phyloP scores from a whole-genome alignment of 1,140 invertebrate species.

The Drosophila auraria region DNA sequence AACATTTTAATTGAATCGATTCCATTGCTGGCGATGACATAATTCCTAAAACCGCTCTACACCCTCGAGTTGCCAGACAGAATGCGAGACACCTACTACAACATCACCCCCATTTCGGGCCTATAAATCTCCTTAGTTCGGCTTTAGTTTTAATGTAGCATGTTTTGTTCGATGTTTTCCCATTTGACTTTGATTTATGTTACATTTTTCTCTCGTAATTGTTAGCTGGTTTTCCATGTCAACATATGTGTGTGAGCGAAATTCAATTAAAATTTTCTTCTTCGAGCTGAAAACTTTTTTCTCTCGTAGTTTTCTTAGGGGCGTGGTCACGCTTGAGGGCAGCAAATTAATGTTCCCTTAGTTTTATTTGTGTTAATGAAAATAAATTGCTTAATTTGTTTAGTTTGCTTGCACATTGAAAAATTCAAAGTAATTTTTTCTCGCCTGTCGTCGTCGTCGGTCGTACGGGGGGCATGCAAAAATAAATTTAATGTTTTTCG shows the following conservation, averaged over 20 bases:
- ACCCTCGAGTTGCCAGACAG: conserved; percentile 48
- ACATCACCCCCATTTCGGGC: conserved; percentile 19
- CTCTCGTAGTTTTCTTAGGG: conserved; percentile 8
- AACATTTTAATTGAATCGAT: conserved; percentile 78
- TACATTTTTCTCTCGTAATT: conserved; percentile 46
- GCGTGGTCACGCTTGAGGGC: conserved; percentile 56
- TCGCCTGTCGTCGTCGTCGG: neutral
- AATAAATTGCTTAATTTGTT: conserved; percentile 81
- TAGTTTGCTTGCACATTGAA: conserved; percentile 50
- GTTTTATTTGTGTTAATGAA: conserved; percentile 71
- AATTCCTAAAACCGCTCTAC: conserved; percentile 52
- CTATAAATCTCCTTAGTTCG: conserved; percentile 46
- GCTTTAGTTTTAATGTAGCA: conserved; percentile 67
- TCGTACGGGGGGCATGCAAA: conserved; percentile 12
- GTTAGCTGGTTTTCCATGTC: conserved; percentile 49
- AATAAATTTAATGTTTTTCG: conserved; percentile 37
- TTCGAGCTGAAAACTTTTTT: conserved; percentile 25
- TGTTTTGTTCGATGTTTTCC: conserved; percentile 62
- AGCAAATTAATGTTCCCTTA: conserved; percentile 46
- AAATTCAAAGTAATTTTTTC: conserved; percentile 54
- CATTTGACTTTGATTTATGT: conserved; percentile 77
- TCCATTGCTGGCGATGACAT: conserved; percentile 65
- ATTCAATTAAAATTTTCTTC: conserved; percentile 48
- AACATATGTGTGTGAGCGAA: conserved; percentile 43
- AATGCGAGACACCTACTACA: conserved; percentile 46